phyloP scores from a whole-genome alignment of 1,140 invertebrate genomes.

The Dreissena rostriformis region DNA sequence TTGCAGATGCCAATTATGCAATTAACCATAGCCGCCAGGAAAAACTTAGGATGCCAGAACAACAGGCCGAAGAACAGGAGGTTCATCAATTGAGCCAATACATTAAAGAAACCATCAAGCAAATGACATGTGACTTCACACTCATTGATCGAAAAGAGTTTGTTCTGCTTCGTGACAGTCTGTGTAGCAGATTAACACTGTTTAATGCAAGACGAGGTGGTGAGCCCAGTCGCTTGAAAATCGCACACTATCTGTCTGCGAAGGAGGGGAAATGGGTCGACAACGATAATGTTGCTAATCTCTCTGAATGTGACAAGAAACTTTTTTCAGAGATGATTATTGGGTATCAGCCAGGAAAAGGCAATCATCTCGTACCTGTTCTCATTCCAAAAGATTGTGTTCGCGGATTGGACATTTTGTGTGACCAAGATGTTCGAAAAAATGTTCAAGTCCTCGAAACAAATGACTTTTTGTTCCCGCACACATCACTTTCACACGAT shows the following conservation, averaged over 20 bases:
- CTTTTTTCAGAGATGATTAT: slow-evolving; percentile 8
- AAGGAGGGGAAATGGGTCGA: slow-evolving; percentile 16
- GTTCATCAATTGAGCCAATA: background rate
- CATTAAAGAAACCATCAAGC: background rate
- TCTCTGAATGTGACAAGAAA: background rate
- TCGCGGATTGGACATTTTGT: background rate
- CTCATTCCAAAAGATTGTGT: slow-evolving; percentile 18
- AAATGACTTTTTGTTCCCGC: background rate
- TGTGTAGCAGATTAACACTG: slow-evolving; percentile 20
- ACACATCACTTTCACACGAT: background rate
- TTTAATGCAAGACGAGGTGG: slow-evolving; percentile 25
- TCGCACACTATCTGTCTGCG: background rate
- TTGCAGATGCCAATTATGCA: slow-evolving; percentile 19
- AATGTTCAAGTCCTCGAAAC: background rate
- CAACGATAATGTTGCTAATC: background rate
- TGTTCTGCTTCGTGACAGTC: slow-evolving; percentile 2
- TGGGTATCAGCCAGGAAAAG: slow-evolving; percentile 12
- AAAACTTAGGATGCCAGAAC: slow-evolving; percentile 15
- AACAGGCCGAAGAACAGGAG: background rate
- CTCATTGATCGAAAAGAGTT: slow-evolving; percentile 1
- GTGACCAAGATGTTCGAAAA: background rate
- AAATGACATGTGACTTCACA: background rate
- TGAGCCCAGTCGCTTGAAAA: slow-evolving; percentile 20
- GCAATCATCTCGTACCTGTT: slow-evolving; percentile 8
- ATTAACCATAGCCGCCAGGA: slow-evolving; percentile 10